Conservation (phyloP, 2,797 vertebrate genomes). For the Prionace glauca region DNA sequence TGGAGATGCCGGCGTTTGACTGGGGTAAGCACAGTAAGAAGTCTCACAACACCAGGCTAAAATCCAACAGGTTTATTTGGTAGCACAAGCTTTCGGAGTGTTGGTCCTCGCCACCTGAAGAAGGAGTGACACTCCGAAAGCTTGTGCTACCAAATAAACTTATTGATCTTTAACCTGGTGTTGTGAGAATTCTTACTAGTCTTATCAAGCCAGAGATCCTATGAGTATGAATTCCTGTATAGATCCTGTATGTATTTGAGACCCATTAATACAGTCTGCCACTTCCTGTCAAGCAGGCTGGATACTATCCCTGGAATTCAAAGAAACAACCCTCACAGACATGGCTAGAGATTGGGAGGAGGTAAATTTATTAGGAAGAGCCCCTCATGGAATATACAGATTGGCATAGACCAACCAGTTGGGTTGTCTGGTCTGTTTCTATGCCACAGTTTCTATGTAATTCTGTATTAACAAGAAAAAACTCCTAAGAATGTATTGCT, state of each 20-base stretch:
- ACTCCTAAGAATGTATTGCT: neutral
- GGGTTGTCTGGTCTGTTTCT: neutral
- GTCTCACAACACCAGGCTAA: too few species aligned
- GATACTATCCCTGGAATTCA: neutral
- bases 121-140: too few species aligned
- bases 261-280: neutral
- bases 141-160: too few species aligned
- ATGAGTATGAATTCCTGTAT: neutral
- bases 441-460: neutral
- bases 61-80: too few species aligned
- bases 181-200: too few species aligned
- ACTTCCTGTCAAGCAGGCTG: neutral
- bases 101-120: too few species aligned
- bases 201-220: neutral
- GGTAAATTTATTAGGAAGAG: neutral
- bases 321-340: neutral
- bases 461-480: neutral
- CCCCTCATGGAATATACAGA: neutral
- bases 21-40: too few species aligned
- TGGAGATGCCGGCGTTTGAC: too few species aligned
- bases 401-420: neutral
- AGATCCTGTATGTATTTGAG: neutral
- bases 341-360: too few species aligned
- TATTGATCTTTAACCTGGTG: too few species aligned
- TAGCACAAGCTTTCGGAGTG: too few species aligned